Conservation (phyloP, 1,140 invertebrate species). For the Eupristina koningsbergeri region DNA sequence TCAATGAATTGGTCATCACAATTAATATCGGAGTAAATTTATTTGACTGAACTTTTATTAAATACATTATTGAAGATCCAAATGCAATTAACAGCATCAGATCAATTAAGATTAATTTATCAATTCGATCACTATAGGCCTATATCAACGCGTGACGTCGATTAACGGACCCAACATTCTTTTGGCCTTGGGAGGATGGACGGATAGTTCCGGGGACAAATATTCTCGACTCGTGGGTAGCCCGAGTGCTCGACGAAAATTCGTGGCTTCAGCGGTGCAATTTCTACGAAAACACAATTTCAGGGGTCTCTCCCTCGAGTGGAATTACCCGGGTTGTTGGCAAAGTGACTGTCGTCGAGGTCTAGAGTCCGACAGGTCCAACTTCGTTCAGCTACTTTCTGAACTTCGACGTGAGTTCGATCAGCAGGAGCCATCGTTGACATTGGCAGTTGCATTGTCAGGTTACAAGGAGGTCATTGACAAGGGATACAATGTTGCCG, state of each 20-base stretch:
- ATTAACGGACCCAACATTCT: conserved; percentile 80
- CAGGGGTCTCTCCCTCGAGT: conserved; percentile 88
- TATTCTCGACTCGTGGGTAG: conserved; percentile 85
- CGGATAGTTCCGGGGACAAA: conserved; percentile 87
- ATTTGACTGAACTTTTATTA: no score
- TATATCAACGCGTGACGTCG: conserved; percentile 80
- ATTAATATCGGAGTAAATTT: no score
- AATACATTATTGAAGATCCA: neutral
- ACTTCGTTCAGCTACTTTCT: conserved; percentile 84
- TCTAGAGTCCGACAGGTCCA: conserved; percentile 82
- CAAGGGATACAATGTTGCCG: conserved; percentile 84
- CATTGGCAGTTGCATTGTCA: conserved; percentile 87
- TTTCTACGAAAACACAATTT: conserved; percentile 85
- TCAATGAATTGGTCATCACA: no score
- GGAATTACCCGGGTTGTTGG: conserved; percentile 95
- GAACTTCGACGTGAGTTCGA: conserved; percentile 87
- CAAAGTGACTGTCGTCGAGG: conserved; percentile 90
- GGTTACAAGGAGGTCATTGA: conserved; percentile 92
- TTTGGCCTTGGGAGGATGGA: conserved; percentile 91
- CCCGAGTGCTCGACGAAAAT: conserved; percentile 77
- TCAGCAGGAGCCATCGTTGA: conserved; percentile 77
- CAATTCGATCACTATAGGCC: conserved; percentile 70
- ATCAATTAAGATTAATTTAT: neutral
- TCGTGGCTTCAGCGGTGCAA: conserved; percentile 78
- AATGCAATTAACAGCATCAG: neutral